Evolutionary conservation across 2,888 invertebrate genomes (phyloP).

Genomic region (Tineola bisselliella): DNA sequence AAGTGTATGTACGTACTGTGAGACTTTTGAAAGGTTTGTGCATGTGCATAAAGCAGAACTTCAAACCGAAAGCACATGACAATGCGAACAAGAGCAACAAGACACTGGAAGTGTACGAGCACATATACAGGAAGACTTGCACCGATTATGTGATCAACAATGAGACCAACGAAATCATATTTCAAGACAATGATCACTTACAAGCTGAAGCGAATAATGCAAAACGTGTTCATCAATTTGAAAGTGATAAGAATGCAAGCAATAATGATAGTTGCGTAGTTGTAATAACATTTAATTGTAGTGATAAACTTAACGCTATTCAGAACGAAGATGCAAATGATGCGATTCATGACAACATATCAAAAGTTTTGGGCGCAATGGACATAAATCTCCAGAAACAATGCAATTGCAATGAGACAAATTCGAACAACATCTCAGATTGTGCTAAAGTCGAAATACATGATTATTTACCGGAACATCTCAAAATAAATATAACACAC

Average conservation of each 20-base stretch:
- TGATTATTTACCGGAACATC: constrained; percentile 29
- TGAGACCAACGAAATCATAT: neutral
- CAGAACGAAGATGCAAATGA: neutral
- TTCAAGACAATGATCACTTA: neutral
- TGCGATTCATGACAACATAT: no score
- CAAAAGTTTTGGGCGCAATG: no score
- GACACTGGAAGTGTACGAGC: constrained; percentile 34
- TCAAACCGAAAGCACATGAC: constrained; percentile 25
- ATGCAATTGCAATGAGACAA: neutral
- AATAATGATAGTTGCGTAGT: neutral
- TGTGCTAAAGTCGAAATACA: neutral
- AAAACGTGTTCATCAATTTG: neutral
- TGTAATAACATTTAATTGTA: neutral
- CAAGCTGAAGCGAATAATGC: neutral
- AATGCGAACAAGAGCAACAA: constrained; percentile 21
- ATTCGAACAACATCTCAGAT: neutral
- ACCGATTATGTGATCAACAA: constrained; percentile 21
- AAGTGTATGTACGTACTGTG: constrained; percentile 38
- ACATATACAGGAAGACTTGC: constrained; percentile 46
- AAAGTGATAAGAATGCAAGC: neutral
- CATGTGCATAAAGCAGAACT: constrained; percentile 40
- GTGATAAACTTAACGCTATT: neutral
- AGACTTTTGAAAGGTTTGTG: constrained; percentile 47
- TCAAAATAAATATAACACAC: constrained; percentile 32
- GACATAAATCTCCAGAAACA: neutral